Percentiles rank a stretch among this genome's conserved stretches.
These are phyloP conservation scores for Isoperla grammatica DNA, from an alignment of 2,888 invertebrate species.

Conservation along the genomic window DNA sequence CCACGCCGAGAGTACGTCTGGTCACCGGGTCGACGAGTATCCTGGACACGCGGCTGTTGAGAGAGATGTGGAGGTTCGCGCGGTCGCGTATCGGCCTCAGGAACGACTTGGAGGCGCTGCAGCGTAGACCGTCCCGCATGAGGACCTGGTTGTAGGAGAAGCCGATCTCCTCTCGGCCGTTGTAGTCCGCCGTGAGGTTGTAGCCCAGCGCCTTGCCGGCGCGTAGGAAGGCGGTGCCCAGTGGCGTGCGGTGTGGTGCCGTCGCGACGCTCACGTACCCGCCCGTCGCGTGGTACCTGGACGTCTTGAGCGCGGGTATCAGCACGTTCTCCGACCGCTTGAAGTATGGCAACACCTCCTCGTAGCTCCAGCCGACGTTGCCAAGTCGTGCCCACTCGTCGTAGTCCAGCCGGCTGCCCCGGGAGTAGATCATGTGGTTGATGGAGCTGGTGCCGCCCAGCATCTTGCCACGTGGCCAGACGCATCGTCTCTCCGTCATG, in stretches of 20 bases:
- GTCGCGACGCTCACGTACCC: constrained; percentile 55
- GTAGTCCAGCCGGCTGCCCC: constrained; percentile 77
- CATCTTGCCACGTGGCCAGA: constrained; percentile 70
- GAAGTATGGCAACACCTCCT: constrained; percentile 68
- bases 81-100: constrained; percentile 55
- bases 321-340: constrained; percentile 65
- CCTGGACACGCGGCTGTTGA: constrained; percentile 67
- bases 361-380: constrained; percentile 74
- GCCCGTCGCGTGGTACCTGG: constrained; percentile 49
- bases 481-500: constrained; percentile 47
- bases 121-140: constrained; percentile 43
- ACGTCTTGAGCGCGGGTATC: constrained; percentile 46
- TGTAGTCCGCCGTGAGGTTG: constrained; percentile 42
- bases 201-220: constrained; percentile 54
- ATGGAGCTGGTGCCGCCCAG: constrained; percentile 78
- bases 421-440: constrained; percentile 77
- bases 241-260: constrained; percentile 49
- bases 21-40: constrained; percentile 35
- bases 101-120: constrained; percentile 59
- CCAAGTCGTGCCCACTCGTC: constrained; percentile 73
- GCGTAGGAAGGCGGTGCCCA: constrained; percentile 57
- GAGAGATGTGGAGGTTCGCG: constrained; percentile 69
- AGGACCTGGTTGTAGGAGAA: constrained; percentile 48
- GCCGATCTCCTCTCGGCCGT: constrained; percentile 44
- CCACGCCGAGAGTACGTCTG: constrained; percentile 36